Evolutionary conservation across 1,140 invertebrate species (phyloP).

Genomic region (Saxidomus purpurata): DNA sequence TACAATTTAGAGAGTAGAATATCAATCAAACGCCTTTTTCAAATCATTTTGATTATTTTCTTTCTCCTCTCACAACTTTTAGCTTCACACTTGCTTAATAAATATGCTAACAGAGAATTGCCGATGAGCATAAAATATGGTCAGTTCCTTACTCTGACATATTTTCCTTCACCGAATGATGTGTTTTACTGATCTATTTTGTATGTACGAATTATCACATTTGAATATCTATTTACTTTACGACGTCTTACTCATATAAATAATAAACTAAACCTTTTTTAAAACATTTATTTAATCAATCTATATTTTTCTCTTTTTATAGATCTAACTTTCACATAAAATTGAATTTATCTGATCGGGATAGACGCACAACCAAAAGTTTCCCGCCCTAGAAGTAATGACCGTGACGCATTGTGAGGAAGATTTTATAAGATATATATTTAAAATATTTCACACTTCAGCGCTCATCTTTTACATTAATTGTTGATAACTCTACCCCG

Average conservation of each 20-base stretch:
- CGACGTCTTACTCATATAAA: not conserved
- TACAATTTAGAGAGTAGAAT: too few species aligned
- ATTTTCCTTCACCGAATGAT: too few species aligned
- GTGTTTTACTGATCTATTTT: too few species aligned
- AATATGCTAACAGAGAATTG: too few species aligned
- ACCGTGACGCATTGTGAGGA: not conserved
- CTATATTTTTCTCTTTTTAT: not conserved
- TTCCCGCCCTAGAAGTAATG: constrained; percentile 17
- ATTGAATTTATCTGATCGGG: not conserved
- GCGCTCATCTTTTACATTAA: not conserved
- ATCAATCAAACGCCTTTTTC: too few species aligned
- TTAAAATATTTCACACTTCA: constrained; percentile 1
- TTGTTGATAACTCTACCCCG: too few species aligned
- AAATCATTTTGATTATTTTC: too few species aligned
- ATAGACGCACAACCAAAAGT: constrained; percentile 11
- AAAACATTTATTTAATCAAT: not conserved
- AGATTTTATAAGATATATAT: not conserved
- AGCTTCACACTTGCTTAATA: too few species aligned
- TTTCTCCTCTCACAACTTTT: too few species aligned
- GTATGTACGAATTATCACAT: too few species aligned
- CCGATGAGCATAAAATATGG: too few species aligned
- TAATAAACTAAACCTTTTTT: not conserved
- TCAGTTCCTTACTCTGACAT: too few species aligned
- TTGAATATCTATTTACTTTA: not conserved
- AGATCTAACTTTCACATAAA: not conserved